These are phyloP conservation scores for Sminthurinus signatus DNA, from an alignment of 1,140 invertebrate genomes.

Conservation along the genomic window DNA sequence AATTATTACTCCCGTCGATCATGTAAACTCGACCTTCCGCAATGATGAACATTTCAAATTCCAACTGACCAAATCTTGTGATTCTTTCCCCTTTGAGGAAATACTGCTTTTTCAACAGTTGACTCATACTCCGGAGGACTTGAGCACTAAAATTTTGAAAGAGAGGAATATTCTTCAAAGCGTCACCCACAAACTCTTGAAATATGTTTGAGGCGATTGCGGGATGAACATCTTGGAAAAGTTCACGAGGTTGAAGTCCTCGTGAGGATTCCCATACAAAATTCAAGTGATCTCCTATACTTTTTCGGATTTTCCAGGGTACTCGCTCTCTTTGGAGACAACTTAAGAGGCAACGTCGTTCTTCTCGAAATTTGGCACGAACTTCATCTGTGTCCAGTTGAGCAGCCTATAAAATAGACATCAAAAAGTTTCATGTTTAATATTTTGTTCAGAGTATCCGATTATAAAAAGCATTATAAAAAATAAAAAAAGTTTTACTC, in stretches of 20 bases:
- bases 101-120: slow-evolving; percentile 10
- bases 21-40: slow-evolving; percentile 19
- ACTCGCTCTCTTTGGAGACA: not conserved
- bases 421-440: not conserved
- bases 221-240: slow-evolving; percentile 19
- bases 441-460: not conserved
- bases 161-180: slow-evolving; percentile 6
- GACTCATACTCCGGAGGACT: slow-evolving; percentile 9
- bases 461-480: not conserved
- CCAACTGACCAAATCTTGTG: slow-evolving; percentile 23
- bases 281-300: not conserved
- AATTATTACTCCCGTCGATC: slow-evolving; percentile 2
- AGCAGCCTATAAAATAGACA: slow-evolving; percentile 12
- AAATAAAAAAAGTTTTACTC: not conserved
- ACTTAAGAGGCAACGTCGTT: not conserved
- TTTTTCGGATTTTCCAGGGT: not conserved
- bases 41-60: slow-evolving; percentile 23
- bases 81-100: slow-evolving; percentile 11
- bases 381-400: slow-evolving; percentile 17
- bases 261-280: not conserved
- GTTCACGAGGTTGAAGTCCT: slow-evolving; percentile 16
- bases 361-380: slow-evolving; percentile 10
- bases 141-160: slow-evolving; percentile 12
- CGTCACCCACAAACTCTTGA: slow-evolving; percentile 15
- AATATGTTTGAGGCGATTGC: slow-evolving; percentile 14